Base-by-base conservation (phyloP, 2,888 invertebrate genomes). In the Oasisia sp. region DNA sequence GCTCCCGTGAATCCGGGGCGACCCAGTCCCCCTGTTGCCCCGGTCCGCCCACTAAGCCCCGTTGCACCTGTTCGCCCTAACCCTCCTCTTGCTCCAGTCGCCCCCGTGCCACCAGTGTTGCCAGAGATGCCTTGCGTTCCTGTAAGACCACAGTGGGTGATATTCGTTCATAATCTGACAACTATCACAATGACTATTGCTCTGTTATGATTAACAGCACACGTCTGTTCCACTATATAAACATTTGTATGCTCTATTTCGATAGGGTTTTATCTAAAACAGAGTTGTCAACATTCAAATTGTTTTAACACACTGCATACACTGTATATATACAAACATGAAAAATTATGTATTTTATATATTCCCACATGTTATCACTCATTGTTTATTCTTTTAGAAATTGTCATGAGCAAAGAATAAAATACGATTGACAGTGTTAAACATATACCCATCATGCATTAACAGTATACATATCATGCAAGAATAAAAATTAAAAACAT, bases 1-100 rank as follows among this genome's bases (percentile, higher is more conserved):
- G 92, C 44, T 32, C 93, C 93, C 89, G 92, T 90, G 12, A 56
- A 7, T 12, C 93, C 93, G 32, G 91, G n/a, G 27, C 32, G n/a
- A 14, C 93, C 93, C 32, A 90, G 32, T 56, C 38, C 38, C 32
- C 92, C 92, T 32, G 45, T 44, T 11, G 44, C 50, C 14, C 93
- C 93, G 0, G 32, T 74, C 32, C 50, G 27, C 8, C 93, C 93
- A 9, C 91, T 93, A 32, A 89, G 45, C 74, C 93, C 93, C 45
- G 93, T 93, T n/a, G 91, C 89, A 32, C 93, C 93, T 50, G 74
- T 19, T 19, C n/a, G 44, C 9, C 92, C 92, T 32, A n/a, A 11
- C 19, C 11, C 32, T 11, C 92, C 92, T 27, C 45, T n/a, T 14
- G 90, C 32, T 32, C 91, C 91, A 5, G 92, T 90, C 0, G 56